Conservation (phyloP, 2,797 vertebrate genomes). For the Ptychobarbus kaznakovi region DNA sequence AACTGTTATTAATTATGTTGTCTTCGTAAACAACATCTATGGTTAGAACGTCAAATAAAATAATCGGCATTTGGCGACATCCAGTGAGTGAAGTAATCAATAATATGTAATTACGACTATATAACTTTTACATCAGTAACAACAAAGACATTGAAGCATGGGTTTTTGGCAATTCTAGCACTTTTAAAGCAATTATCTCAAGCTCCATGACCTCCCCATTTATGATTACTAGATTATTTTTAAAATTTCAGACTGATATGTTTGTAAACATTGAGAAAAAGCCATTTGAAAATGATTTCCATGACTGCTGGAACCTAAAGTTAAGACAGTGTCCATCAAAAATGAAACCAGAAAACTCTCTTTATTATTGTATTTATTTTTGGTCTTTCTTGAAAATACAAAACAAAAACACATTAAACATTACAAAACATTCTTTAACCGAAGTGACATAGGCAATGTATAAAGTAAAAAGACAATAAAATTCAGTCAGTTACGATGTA, state of each 20-base stretch:
- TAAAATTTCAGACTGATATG: not conserved
- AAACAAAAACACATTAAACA: conserved; percentile 75
- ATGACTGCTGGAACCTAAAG: not conserved
- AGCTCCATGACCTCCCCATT: not conserved
- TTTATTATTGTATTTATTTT: conserved; percentile 80
- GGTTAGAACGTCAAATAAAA: too few species aligned
- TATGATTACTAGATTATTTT: not conserved
- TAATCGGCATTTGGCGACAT: not conserved
- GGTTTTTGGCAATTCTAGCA: not conserved
- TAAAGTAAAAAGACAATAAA: conserved; percentile 75
- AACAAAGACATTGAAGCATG: not conserved
- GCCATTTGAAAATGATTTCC: not conserved
- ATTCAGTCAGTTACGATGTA: conserved; percentile 68
- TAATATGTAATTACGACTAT: not conserved
- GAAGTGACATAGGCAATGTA: conserved; percentile 79
- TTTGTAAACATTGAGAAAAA: not conserved
- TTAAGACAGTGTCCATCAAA: not conserved
- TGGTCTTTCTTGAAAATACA: conserved; percentile 82
- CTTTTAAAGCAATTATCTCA: not conserved
- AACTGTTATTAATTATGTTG: not conserved
- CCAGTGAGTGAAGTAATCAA: not conserved
- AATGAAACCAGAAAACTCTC: conserved; percentile 3
- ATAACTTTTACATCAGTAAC: not conserved
- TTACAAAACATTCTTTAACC: conserved; percentile 82
- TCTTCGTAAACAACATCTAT: not conserved